Evolutionary conservation across 2,113 vertebrate species (phyloP).

Genomic region (Psettodes erumei): DNA sequence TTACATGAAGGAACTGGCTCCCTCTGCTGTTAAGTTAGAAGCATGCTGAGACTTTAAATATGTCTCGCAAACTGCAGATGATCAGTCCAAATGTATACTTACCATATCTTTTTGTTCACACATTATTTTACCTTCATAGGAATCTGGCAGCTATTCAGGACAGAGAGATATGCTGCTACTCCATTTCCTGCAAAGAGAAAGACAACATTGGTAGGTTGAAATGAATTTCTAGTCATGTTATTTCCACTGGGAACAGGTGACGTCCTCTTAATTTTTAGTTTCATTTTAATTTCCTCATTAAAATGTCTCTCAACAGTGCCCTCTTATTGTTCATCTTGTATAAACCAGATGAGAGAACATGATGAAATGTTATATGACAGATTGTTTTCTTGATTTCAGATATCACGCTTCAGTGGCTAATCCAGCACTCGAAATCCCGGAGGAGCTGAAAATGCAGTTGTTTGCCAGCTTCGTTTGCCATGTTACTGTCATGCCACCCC

Average conservation of each 20-base stretch:
- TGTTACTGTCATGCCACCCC: conserved; percentile 69
- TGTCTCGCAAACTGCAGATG: background rate
- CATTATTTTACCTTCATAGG: conserved; percentile 64
- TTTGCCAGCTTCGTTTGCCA: conserved; percentile 68
- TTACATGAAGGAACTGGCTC: conserved; percentile 11
- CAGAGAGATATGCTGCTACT: conserved; percentile 89
- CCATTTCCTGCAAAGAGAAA: conserved; percentile 89
- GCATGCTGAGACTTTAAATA: background rate
- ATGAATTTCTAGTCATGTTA: background rate
- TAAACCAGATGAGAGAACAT: no score
- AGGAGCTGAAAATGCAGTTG: conserved; percentile 81
- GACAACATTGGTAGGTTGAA: conserved; percentile 86
- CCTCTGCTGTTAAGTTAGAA: conserved; percentile 44
- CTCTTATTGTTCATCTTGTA: no score
- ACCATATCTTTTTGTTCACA: background rate
- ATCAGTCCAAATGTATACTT: background rate
- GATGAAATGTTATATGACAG: no score
- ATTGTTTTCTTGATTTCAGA: conserved; percentile 71
- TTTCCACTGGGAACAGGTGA: background rate
- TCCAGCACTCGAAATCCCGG: conserved; percentile 90
- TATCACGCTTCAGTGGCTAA: conserved; percentile 90
- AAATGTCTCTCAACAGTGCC: no score
- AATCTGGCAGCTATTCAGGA: conserved; percentile 89
- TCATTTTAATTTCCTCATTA: no score
- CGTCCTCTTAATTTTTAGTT: no score